phyloP scores from a whole-genome alignment of 2,888 invertebrate species.

The Tyria jacobaeae region DNA sequence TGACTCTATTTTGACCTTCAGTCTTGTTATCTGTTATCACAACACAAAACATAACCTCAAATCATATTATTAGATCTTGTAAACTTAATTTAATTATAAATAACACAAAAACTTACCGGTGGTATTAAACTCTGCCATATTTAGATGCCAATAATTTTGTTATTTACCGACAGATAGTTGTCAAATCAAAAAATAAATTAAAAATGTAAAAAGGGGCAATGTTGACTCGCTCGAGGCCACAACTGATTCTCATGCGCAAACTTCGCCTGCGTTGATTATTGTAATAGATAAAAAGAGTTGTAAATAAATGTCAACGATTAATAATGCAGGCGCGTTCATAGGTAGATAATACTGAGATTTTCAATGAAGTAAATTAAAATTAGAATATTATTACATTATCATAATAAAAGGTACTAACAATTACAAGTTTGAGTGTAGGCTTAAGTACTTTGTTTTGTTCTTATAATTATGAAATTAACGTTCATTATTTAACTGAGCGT shows the following conservation, averaged over 20 bases:
- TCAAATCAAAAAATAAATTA: background rate
- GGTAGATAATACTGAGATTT: background rate
- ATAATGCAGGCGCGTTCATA: slow-evolving; percentile 2
- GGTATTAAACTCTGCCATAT: slow-evolving; percentile 42
- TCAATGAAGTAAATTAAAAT: background rate
- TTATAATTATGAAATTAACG: too few species aligned
- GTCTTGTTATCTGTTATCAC: background rate
- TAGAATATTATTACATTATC: too few species aligned
- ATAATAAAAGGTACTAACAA: too few species aligned
- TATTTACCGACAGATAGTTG: background rate
- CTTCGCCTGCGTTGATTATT: slow-evolving; percentile 3
- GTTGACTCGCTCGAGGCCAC: slow-evolving; percentile 30
- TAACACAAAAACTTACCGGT: slow-evolving; percentile 32
- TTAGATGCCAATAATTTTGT: slow-evolving; percentile 1
- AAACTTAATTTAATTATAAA: background rate
- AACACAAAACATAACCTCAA: slow-evolving; percentile 12
- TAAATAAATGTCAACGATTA: slow-evolving; percentile 13
- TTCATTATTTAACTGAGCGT: too few species aligned
- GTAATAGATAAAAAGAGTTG: slow-evolving; percentile 11
- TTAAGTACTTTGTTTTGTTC: too few species aligned
- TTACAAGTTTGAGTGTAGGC: too few species aligned
- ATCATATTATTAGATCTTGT: too few species aligned
- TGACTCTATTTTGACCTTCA: background rate
- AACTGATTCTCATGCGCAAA: slow-evolving; percentile 18
- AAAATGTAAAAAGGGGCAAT: background rate